Conservation (phyloP, 2,797 vertebrate genomes). For the Propithecus perrieri region DNA sequence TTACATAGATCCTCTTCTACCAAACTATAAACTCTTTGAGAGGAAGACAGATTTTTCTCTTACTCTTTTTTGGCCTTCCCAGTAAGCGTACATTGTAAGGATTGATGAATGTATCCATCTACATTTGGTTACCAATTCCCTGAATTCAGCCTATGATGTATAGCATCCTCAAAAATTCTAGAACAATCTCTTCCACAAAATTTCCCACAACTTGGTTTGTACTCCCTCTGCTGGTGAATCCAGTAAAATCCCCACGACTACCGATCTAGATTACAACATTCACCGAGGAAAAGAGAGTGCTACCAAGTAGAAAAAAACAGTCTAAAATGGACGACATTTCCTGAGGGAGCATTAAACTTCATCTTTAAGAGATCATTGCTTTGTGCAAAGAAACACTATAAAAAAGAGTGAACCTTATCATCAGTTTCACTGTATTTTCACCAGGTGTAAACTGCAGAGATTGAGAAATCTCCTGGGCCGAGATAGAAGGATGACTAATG, state of each 20-base stretch:
- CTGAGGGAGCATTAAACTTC: conserved; percentile 72
- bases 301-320: neutral
- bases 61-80: neutral
- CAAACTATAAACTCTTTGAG: neutral
- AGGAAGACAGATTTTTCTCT: neutral
- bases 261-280: neutral
- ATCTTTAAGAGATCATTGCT: conserved; percentile 76
- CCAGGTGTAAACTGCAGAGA: conserved; percentile 60
- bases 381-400: conserved; percentile 71
- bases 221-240: conserved; percentile 64
- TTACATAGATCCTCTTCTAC: neutral
- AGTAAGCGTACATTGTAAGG: neutral
- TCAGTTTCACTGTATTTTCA: conserved; percentile 51
- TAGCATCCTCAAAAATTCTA: neutral
- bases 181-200: neutral
- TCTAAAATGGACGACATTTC: conserved; percentile 58
- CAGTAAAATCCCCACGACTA: neutral
- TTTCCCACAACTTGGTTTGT: conserved; percentile 49
- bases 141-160: neutral
- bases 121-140: neutral
- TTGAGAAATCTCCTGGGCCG: conserved; percentile 60
- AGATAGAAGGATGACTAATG: conserved; percentile 74
- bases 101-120: neutral
- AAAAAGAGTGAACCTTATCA: conserved; percentile 77
- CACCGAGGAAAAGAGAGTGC: conserved; percentile 8